Evolutionary conservation across 2,113 vertebrate genomes (phyloP), one percentile per base, ranked within the genome.

Genomic region (Climacteris rufus): DNA sequence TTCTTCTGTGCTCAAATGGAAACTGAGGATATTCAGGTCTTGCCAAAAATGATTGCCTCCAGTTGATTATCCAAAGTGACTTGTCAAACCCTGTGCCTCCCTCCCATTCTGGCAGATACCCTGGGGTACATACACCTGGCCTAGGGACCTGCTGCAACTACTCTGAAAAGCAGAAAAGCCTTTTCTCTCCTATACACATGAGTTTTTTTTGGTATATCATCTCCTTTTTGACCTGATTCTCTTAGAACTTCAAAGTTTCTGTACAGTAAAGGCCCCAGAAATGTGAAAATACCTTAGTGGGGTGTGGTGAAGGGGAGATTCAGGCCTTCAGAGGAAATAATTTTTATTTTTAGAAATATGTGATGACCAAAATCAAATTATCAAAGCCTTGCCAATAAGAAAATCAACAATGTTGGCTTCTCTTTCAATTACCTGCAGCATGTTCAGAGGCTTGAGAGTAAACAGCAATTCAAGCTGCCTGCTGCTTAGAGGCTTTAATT

Each of bases 391-490:
- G 25, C 40, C 53, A 83, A 20, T 77, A 89, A 94, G 84, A 87
- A 77, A 72, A 59, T 45, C 39, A 74, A 19, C 42, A 68, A 68
- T 84, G 37, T 40, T 30, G 8, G 15, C 24, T 84, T 87, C 65
- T 91, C 56, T 85, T 86, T 72, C 85, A 89, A 53, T 92, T 95
- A 89, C 78, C 83, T 97, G 88, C 88, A 78, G 78, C 42, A 56
- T 44, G 56, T 61, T 92, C 94, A 89, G 85, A 85, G 75, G 30
- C 54, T 61, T 27, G 89, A 60, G 50, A 64, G 53, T 86, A 95
- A 96, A 96, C 68, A 95, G 74, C 87, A 94, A 68, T 79, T 96
- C 63, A 64, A 90, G 75, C 83, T 95, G 86, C 86, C 78, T 95
- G 4, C 81, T 81, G 71, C 83, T 66, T 3, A 47, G 80, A 96